Conservation (phyloP, 2,888 invertebrate genomes). For the Hirtodrosophila cameraria region DNA sequence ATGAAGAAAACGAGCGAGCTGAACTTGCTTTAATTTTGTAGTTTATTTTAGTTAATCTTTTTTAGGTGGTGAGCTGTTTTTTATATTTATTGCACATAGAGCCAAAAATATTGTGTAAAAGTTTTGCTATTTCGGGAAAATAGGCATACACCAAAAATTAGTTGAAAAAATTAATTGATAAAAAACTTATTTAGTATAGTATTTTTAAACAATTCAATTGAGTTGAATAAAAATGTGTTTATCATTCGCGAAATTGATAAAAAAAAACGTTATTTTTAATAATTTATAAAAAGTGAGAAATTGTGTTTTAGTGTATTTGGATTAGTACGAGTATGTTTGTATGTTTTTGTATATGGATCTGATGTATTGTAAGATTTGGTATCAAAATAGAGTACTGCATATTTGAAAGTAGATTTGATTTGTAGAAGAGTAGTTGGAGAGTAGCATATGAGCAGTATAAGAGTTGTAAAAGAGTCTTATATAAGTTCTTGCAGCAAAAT, state of each 20-base stretch:
- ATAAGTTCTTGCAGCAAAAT: no score
- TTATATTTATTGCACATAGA: slow-evolving; percentile 75
- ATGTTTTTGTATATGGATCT: not conserved
- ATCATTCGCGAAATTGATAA: slow-evolving; percentile 51
- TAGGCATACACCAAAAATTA: slow-evolving; percentile 64
- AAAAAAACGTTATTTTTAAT: slow-evolving; percentile 13
- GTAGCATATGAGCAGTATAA: not conserved
- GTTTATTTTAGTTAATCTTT: slow-evolving; percentile 31
- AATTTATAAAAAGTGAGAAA: not conserved
- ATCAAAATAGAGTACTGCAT: no score
- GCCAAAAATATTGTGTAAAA: slow-evolving; percentile 74
- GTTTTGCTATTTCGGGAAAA: slow-evolving; percentile 64
- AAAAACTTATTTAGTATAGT: slow-evolving; percentile 14
- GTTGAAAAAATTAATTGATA: slow-evolving; percentile 36
- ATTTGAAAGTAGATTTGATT: no score
- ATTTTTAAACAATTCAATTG: slow-evolving; percentile 13
- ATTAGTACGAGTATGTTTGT: not conserved
- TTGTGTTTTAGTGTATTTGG: slow-evolving; percentile 3
- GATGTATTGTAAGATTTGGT: not conserved
- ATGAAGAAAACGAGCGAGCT: slow-evolving; percentile 75
- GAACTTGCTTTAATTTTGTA: slow-evolving; percentile 62
- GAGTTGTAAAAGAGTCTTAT: not conserved
- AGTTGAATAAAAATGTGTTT: slow-evolving; percentile 13
- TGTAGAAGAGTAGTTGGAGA: not conserved
- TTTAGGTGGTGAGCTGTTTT: slow-evolving; percentile 64